A percentile compares a stretch with the other conserved stretches of the same genome.
These are phyloP conservation scores for Drosophila quadrilineata DNA, from an alignment of 1,140 invertebrate species.

Conservation along the genomic window DNA sequence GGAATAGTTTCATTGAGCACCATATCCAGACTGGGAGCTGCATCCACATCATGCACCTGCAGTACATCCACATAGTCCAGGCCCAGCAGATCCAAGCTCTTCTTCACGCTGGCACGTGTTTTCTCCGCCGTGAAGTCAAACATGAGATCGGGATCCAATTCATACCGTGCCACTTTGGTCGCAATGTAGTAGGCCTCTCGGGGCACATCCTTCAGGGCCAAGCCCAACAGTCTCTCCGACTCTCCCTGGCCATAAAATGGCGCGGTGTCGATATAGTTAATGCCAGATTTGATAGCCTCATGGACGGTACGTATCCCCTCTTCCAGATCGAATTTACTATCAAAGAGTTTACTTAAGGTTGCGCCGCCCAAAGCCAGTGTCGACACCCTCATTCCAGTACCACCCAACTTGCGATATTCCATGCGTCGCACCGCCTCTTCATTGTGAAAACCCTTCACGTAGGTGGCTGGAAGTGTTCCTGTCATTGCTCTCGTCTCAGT, in stretches of 20 bases:
- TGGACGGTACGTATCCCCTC: conserved; percentile 87
- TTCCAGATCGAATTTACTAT: conserved; percentile 80
- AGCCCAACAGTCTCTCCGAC: conserved; percentile 90
- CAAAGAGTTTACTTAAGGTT: conserved; percentile 39
- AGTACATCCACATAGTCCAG: conserved; percentile 94
- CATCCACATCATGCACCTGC: conserved; percentile 84
- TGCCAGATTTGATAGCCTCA: conserved; percentile 88
- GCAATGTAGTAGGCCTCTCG: conserved; percentile 93
- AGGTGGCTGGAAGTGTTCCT: conserved; percentile 82
- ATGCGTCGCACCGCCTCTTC: conserved; percentile 83
- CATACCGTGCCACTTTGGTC: conserved; percentile 96
- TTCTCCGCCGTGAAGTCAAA: conserved; percentile 93
- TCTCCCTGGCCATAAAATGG: conserved; percentile 95
- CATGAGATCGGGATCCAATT: conserved; percentile 87
- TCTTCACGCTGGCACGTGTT: conserved; percentile 87
- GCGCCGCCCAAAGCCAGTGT: conserved; percentile 83
- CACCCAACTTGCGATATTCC: conserved; percentile 83
- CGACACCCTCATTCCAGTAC: conserved; percentile 84
- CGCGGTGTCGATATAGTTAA: conserved; percentile 96
- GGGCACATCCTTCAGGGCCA: conserved; percentile 90
- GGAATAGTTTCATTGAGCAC: conserved; percentile 94
- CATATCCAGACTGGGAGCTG: conserved; percentile 85
- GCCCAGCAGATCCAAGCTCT: conserved; percentile 88
- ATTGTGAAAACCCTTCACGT: conserved; percentile 84
- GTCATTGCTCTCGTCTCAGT: conserved; percentile 34